phyloP scores from a whole-genome alignment of 2,797 vertebrate species.

The Chaenodraco wilsoni region DNA sequence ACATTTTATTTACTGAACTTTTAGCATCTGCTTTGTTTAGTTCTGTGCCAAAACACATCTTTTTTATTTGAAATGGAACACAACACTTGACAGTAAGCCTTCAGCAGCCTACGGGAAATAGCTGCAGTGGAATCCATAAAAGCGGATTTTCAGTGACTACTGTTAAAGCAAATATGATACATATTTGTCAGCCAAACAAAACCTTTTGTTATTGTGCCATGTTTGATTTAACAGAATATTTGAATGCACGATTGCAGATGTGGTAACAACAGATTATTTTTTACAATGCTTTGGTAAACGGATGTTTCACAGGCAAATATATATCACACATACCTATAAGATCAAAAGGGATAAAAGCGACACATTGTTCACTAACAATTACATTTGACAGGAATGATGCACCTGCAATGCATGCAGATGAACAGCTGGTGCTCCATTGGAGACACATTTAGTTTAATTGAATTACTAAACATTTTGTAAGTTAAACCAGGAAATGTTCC shows the following conservation, averaged over 20 bases:
- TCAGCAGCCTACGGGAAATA: background rate
- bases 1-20: conserved; percentile 26
- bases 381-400: background rate
- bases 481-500: background rate
- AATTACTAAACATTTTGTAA: background rate
- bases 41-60: background rate
- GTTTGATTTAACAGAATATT: background rate
- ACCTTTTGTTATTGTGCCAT: background rate
- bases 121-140: background rate
- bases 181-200: background rate
- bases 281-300: background rate
- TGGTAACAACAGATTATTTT: background rate
- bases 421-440: background rate
- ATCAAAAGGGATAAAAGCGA: background rate
- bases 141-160: background rate
- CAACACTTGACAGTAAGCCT: conserved; percentile 8
- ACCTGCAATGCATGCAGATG: background rate
- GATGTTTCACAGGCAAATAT: background rate
- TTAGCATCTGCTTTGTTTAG: background rate
- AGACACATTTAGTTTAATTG: background rate
- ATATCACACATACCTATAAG: background rate
- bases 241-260: background rate
- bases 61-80: conserved; percentile 1
- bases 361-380: background rate
- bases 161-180: background rate